Percentiles rank a stretch among this genome's conserved stretches.
These are phyloP conservation scores for Peromyscus aztecus DNA, from an alignment of 2,797 vertebrate genomes.

Conservation along the genomic window DNA sequence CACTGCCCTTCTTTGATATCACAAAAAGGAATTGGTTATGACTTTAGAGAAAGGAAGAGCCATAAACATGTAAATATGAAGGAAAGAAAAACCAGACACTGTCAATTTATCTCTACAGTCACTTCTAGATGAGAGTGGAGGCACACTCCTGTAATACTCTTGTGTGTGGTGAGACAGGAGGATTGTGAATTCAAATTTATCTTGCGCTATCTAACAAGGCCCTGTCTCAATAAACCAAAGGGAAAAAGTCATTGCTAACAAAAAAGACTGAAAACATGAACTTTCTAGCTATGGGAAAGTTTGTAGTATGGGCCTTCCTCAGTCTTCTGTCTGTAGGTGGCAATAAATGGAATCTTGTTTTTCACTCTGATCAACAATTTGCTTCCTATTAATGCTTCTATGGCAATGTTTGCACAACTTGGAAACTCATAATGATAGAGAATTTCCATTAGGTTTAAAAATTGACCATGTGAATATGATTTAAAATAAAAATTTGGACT, in stretches of 20 bases:
- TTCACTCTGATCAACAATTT: background rate
- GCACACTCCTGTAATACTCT: background rate
- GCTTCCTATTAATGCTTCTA: background rate
- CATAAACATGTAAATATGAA: background rate
- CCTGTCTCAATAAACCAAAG: background rate
- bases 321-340: background rate
- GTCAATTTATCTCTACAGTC: background rate
- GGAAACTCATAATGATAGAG: background rate
- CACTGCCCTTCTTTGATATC: background rate
- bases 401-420: background rate
- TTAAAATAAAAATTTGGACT: background rate
- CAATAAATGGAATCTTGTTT: background rate
- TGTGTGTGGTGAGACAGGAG: background rate
- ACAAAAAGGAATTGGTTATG: background rate
- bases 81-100: background rate
- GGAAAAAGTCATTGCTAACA: background rate
- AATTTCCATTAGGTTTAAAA: constrained; percentile 47
- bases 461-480: background rate
- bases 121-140: background rate
- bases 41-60: background rate
- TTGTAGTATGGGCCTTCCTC: background rate
- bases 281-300: constrained; percentile 8
- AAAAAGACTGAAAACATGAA: background rate
- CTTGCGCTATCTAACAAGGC: background rate
- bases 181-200: background rate